Conservation (phyloP, 2,888 invertebrate species). For the Drosophila setosimentum region DNA sequence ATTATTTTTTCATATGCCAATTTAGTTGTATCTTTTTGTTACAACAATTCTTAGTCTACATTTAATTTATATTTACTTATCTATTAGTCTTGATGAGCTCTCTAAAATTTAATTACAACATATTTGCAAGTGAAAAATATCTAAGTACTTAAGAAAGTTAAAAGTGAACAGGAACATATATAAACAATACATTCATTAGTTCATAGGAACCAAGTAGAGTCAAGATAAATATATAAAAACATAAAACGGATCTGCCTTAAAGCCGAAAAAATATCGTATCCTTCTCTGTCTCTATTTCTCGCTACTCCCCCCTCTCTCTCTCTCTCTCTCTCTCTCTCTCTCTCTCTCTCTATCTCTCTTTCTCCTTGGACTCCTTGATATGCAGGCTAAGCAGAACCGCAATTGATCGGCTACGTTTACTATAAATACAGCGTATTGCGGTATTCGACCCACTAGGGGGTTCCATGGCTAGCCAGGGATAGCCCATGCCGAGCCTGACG, state of each 20-base stretch:
- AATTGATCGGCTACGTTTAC: conserved; percentile 77
- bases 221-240: not conserved
- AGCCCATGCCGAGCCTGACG: conserved; percentile 52
- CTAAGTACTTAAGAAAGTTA: not conserved
- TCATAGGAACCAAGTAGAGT: not conserved
- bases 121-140: too few relatives aligned
- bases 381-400: conserved; percentile 48
- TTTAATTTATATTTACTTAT: not conserved
- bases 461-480: not conserved
- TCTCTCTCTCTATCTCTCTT: not conserved
- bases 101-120: too few relatives aligned
- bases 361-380: conserved; percentile 29
- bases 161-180: not conserved
- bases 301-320: not conserved
- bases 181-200: not conserved
- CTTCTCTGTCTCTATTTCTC: not conserved
- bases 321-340: not conserved
- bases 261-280: not conserved
- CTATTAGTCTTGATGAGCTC: too few relatives aligned
- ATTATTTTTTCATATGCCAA: not conserved
- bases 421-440: conserved; percentile 74
- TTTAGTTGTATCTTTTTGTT: not conserved
- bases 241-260: not conserved
- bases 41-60: not conserved
- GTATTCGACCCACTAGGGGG: conserved; percentile 50